Percentiles rank a stretch among this genome's conserved stretches.
phyloP scores from a whole-genome alignment of 2,888 invertebrate genomes.

The Clepsis dumicolana region DNA sequence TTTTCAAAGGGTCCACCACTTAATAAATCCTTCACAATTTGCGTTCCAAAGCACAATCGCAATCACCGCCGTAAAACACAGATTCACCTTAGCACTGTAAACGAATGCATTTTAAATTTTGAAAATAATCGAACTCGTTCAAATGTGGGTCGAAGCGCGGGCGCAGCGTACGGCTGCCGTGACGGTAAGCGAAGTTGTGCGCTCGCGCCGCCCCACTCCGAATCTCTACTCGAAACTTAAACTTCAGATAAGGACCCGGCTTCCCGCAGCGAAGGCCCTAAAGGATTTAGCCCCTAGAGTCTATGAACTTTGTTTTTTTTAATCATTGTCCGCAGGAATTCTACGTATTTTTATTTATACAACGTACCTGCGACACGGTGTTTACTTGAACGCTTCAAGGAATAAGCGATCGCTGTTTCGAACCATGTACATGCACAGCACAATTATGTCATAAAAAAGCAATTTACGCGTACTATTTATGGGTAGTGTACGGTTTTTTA shows the following conservation, averaged over 20 bases:
- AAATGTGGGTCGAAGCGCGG: conserved; percentile 59
- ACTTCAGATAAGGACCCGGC: conserved; percentile 75
- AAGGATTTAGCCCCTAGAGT: conserved; percentile 68
- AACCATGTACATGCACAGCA: conserved; percentile 3
- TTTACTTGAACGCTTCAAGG: conserved; percentile 12
- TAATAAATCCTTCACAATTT: conserved; percentile 68
- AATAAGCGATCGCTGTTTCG: conserved; percentile 21
- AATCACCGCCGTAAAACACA: conserved; percentile 56
- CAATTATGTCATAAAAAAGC: conserved; percentile 16
- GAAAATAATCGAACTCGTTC: conserved; percentile 57
- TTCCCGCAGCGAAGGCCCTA: conserved; percentile 75
- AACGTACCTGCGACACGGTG: conserved; percentile 42
- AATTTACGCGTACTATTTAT: not conserved
- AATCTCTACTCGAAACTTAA: conserved; percentile 60
- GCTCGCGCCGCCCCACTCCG: conserved; percentile 70
- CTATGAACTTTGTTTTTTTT: conserved; percentile 69
- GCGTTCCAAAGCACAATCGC: conserved; percentile 55
- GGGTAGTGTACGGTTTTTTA: conserved; percentile 17
- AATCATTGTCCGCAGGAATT: conserved; percentile 60
- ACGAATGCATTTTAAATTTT: conserved; percentile 74
- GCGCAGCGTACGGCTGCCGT: conserved; percentile 67
- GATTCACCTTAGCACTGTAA: conserved; percentile 77
- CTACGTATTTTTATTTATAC: conserved; percentile 53
- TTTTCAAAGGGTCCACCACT: conserved; percentile 60
- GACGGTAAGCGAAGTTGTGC: conserved; percentile 70